Base-by-base conservation (phyloP, 1,140 invertebrate species). In the Polypedilum pembai region DNA sequence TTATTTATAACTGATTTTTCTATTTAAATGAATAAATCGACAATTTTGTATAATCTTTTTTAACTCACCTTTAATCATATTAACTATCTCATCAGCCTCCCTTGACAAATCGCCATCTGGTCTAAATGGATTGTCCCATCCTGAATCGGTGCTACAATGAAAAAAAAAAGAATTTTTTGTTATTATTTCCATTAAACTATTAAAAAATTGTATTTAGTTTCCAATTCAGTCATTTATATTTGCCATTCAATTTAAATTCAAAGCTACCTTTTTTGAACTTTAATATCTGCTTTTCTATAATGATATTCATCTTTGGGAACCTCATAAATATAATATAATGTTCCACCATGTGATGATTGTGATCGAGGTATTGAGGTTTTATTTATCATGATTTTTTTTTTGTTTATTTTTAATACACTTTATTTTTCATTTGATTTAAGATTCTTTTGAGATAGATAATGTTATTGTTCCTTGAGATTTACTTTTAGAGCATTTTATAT, bases 101-200 rank as follows among this genome's bases (percentile, higher is more conserved):
- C 92, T 88, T 77, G 92, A 95, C 76, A 98, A 84, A 83, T 98
- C 94, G 73, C 95, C 95, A 79, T 96, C 95, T 5, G 95, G 95
- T 82, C 94, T 89, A 86, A 98, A 98, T 33, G 95, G 95, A 84
- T 98, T 98, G 83, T 98, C 96, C 89, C 94, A 94, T 73, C 94
- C 94, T 80, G 92, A 96, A 80, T 98, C 95, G 78, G 92, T 91
- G 83, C 95, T 98, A 87, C 77, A 90, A 86, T 77, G 82, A 78
- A 76, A 65, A 75, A 78, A 75, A 82, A 74, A 73, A 73, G 75
- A 12, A 56, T 56, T 56, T 15, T 56, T 33, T 33, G 24, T 33
- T 33, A 33, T 33, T 33, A 5, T 33, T 33, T 3, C 5, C 2
- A 5, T 3, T 5, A 33, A 33, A 33, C 24, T 3, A 33, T 33